Evolutionary conservation across 2,888 invertebrate genomes (phyloP), one percentile per base, ranked within the genome.

Genomic region (Thelaira solivaga): DNA sequence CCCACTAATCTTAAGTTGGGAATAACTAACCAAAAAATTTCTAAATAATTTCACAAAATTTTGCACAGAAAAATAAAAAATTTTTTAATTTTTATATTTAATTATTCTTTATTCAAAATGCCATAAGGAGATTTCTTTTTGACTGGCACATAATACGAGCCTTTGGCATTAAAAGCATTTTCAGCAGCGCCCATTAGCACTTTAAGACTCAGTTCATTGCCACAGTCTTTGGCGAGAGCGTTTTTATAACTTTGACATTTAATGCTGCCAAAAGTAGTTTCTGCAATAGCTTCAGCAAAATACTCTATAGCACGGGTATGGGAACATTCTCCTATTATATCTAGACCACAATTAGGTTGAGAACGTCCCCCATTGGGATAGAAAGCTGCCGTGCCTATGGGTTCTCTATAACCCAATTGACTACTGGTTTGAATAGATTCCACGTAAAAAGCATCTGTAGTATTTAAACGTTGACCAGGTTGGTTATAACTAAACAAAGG

Each of bases 301-400:
- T 89, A 90, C 45, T 81, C 67, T 53, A 87, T 87, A 0, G 90
- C 84, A 61, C 90, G 86, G 20, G 83, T 81, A 82, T 91, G 91
- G 0, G 90, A 83, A 80, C 91, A 91, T 36, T 81, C 79, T 36
- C 86, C 87, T 79, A 84, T 85, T n/a, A 13, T 6, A n/a, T 1
- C 4, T 1, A 6, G 1, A 81, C 87, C 88, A 88, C 90, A 91
- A 85, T 90, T 90, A 81, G 89, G 87, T 88, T 92, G 91, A 85
- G 89, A 89, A 87, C 90, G 90, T 87, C 90, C 88, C 76, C 88
- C 88, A 89, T 90, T 91, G 85, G 90, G 91, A 89, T 91, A 91
- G 88, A 91, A 90, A 84, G 89, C 89, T 84, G 89, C 89, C 86
- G 89, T 89, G 69, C 88, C 88, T 20, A 88, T 84, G 34, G 88